Evolutionary conservation across 92 coral and sea anemone species (phyloP).

Genomic region (Zoanthus gigantus): DNA sequence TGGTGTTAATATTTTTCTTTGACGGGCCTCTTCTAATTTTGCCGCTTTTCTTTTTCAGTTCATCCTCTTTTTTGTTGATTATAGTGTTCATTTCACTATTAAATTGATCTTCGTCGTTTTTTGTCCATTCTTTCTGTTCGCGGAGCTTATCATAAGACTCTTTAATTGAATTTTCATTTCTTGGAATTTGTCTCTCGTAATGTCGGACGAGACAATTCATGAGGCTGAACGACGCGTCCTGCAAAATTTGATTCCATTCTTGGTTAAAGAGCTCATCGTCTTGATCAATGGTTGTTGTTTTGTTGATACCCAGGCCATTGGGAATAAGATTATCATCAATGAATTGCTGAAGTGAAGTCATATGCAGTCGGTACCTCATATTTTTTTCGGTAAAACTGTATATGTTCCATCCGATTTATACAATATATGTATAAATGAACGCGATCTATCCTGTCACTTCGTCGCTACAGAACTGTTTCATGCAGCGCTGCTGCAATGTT

Average conservation of each 20-base stretch:
- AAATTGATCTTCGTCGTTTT: background rate
- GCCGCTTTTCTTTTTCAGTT: slow-evolving; percentile 16
- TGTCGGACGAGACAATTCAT: slow-evolving; percentile 18
- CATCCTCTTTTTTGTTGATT: slow-evolving; percentile 6
- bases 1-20: slow-evolving; percentile 29
- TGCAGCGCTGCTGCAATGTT: no score
- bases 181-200: slow-evolving; percentile 26
- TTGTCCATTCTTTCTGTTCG: no score
- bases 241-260: slow-evolving; percentile 24
- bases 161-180: background rate
- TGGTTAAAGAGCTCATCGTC: slow-evolving; percentile 2
- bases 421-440: no score
- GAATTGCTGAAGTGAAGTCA: no score
- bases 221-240: background rate
- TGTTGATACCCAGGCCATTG: background rate
- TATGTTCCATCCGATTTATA: no score
- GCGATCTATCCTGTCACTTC: no score
- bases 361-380: no score
- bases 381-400: no score
- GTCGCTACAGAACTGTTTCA: no score
- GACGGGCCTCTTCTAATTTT: slow-evolving; percentile 15
- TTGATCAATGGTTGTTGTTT: slow-evolving; percentile 20
- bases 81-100: slow-evolving; percentile 25
- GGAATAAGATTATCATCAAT: no score
- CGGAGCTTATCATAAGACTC: background rate